These are phyloP conservation scores for Drosophila rufa DNA, from an alignment of 1,140 invertebrate species.

Conservation along the genomic window DNA sequence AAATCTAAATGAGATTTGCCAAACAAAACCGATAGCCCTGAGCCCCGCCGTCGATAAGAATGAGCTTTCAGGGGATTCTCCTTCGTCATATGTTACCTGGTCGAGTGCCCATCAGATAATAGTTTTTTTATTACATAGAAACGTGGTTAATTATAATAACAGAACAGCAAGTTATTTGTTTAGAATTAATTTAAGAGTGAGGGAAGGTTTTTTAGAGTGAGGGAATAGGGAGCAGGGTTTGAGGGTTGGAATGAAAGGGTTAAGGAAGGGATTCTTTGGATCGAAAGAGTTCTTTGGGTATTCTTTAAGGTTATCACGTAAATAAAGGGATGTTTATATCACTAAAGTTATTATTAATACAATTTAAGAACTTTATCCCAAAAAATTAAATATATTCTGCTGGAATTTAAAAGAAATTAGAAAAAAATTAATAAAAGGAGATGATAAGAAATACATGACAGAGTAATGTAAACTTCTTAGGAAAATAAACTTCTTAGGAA, in stretches of 20 bases:
- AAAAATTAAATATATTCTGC: no score
- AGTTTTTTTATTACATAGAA: background rate
- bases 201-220: background rate
- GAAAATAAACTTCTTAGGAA: no score
- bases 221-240: no score
- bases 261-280: background rate
- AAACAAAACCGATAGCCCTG: constrained; percentile 45
- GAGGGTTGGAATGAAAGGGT: background rate
- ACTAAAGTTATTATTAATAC: no score
- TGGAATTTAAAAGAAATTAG: no score
- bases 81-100: constrained; percentile 4
- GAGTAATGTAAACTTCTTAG: no score
- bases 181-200: background rate
- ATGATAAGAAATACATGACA: no score
- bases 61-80: constrained; percentile 16
- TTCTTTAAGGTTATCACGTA: no score
- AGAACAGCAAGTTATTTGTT: background rate
- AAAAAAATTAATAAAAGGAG: no score
- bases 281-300: no score
- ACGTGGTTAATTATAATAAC: background rate
- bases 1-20: constrained; percentile 33
- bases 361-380: no score
- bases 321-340: no score
- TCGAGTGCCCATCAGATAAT: constrained; percentile 17
- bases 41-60: constrained; percentile 39